Conservation (phyloP, 1,140 invertebrate genomes). For the Oscheius sp. region DNA sequence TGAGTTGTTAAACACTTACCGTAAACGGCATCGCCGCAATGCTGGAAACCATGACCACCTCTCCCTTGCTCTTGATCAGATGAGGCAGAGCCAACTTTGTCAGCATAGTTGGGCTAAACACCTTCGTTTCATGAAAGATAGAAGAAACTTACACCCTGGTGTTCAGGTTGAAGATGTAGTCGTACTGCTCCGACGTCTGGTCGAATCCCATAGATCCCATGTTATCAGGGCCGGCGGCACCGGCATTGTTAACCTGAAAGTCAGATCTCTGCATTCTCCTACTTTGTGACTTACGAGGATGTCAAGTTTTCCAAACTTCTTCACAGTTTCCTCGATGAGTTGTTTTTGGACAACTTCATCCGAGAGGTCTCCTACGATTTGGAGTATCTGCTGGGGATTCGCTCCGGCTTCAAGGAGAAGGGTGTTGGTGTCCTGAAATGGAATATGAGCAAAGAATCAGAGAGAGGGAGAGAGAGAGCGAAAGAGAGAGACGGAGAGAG, state of each 20-base stretch:
- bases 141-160: too few relatives aligned
- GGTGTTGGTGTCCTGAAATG: neutral
- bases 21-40: too few relatives aligned
- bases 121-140: neutral
- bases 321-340: neutral
- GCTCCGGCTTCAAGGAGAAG: neutral
- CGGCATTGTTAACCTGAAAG: too few relatives aligned
- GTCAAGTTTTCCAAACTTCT: neutral
- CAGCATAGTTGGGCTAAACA: neutral
- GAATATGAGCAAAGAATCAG: too few relatives aligned
- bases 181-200: neutral
- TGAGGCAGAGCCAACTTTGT: neutral
- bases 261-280: neutral
- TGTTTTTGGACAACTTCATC: neutral
- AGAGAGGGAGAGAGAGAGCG: too few relatives aligned
- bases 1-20: too few relatives aligned
- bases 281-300: neutral
- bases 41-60: neutral
- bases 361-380: neutral
- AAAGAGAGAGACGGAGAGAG: too few relatives aligned
- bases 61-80: too few relatives aligned
- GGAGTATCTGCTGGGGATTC: neutral
- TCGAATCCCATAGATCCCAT: neutral
- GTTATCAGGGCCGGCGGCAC: neutral
- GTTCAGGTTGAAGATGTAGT: too few relatives aligned